Evolutionary conservation across 2,888 invertebrate genomes (phyloP).

Genomic region (Mimas tiliae): DNA sequence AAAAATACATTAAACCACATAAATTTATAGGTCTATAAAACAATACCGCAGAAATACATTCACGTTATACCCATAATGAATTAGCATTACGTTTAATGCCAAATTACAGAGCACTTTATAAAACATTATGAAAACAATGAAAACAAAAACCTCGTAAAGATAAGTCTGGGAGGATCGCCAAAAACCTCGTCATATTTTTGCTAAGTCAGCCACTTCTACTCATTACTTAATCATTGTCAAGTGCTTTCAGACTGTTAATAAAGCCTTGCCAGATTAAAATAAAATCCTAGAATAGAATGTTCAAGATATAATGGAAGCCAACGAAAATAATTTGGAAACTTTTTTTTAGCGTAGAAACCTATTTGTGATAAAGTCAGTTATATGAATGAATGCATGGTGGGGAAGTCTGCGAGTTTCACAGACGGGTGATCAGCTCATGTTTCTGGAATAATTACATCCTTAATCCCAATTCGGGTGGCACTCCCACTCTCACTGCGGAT

Average conservation of each 20-base stretch:
- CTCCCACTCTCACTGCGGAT: too few species aligned
- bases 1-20: neutral
- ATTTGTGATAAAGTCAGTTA: too few species aligned
- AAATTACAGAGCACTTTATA: neutral
- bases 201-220: constrained; percentile 37
- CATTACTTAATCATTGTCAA: constrained; percentile 44
- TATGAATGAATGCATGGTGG: too few species aligned
- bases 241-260: constrained; percentile 4
- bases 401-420: too few species aligned
- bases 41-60: neutral
- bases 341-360: too few species aligned
- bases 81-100: neutral
- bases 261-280: neutral
- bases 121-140: neutral
- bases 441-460: too few species aligned
- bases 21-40: neutral
- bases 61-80: neutral
- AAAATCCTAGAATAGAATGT: neutral
- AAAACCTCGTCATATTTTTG: constrained; percentile 36
- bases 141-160: constrained; percentile 2
- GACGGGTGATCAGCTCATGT: too few species aligned
- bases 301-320: neutral
- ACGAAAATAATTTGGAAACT: neutral
- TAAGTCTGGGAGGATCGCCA: constrained; percentile 16
- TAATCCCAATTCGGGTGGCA: too few species aligned